A percentile compares a stretch with the other conserved stretches of the same genome.
Evolutionary conservation across 2,888 invertebrate genomes (phyloP).

Genomic region (Heteromyza rotundicornis): DNA sequence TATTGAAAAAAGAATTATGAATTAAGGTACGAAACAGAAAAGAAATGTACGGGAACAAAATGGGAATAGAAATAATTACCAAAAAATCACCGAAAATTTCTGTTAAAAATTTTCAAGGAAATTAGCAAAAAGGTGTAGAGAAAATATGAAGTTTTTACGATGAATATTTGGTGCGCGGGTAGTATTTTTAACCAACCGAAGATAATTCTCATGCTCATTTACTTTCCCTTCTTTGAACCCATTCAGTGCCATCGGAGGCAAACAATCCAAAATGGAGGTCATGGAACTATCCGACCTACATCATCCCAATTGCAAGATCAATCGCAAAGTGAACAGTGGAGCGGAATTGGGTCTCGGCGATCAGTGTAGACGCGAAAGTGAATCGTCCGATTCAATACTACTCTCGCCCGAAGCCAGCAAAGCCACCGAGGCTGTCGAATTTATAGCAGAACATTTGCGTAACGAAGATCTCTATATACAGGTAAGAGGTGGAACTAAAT

Average conservation of each 20-base stretch:
- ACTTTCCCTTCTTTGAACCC: no score
- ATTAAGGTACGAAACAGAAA: no score
- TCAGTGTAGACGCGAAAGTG: constrained; percentile 81
- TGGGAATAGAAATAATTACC: no score
- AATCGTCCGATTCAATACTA: constrained; percentile 88
- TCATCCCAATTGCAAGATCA: constrained; percentile 95
- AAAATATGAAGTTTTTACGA: no score
- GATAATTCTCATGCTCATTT: no score
- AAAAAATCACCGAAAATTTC: no score
- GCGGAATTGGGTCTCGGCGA: constrained; percentile 71
- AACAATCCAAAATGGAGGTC: constrained; percentile 87
- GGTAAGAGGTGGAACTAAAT: constrained; percentile 65
- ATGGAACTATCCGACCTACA: constrained; percentile 94
- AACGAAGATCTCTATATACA: constrained; percentile 99
- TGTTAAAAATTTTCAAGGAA: no score
- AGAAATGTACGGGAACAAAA: no score
- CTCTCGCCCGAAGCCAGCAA: constrained; percentile 92
- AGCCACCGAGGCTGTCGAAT: constrained; percentile 97
- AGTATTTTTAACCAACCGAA: neutral
- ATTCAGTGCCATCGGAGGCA: constrained; percentile 71
- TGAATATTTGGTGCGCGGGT: neutral
- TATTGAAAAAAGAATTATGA: no score
- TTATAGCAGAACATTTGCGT: constrained; percentile 96
- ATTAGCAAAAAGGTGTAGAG: no score
- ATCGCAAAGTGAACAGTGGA: constrained; percentile 77